These are phyloP conservation scores for Chlorospingus flavigularis DNA, from an alignment of 2,797 vertebrate species.

Conservation along the genomic window DNA sequence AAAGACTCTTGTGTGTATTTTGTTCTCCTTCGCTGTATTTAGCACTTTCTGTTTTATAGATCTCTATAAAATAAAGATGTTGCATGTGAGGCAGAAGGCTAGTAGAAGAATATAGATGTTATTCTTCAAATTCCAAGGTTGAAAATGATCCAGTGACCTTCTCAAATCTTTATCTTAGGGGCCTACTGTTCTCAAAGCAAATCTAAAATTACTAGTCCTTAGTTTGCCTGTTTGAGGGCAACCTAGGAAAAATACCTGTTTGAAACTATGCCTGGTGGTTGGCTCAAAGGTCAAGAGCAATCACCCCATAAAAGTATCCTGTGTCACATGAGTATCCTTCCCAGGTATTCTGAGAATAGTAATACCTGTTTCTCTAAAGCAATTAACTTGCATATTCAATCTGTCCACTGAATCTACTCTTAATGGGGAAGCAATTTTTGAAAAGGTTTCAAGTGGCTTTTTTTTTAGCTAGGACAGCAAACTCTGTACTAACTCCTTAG, in stretches of 20 bases:
- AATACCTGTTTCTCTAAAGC: not conserved
- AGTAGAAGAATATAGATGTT: not conserved
- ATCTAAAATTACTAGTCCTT: not conserved
- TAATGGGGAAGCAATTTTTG: not conserved
- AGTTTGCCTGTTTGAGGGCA: not conserved
- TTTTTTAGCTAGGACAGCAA: not conserved
- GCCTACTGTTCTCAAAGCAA: not conserved
- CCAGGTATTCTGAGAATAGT: not conserved
- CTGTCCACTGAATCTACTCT: not conserved
- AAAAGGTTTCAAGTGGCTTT: not conserved
- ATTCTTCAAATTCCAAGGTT: not conserved
- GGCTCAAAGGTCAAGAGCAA: not conserved
- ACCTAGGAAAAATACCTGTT: not conserved
- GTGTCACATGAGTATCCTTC: accelerated
- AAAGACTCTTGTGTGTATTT: conserved; percentile 7
- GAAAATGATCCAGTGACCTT: not conserved
- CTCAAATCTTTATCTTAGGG: not conserved
- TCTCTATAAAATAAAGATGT: not conserved
- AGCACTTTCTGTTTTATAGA: not conserved
- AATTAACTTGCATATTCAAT: not conserved
- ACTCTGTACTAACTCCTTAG: not conserved
- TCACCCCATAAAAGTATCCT: no score
- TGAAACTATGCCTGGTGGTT: not conserved
- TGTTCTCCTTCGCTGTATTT: not conserved
- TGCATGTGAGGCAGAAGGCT: not conserved